phyloP scores from a whole-genome alignment of 2,888 invertebrate genomes.

The Lithophane socia region DNA sequence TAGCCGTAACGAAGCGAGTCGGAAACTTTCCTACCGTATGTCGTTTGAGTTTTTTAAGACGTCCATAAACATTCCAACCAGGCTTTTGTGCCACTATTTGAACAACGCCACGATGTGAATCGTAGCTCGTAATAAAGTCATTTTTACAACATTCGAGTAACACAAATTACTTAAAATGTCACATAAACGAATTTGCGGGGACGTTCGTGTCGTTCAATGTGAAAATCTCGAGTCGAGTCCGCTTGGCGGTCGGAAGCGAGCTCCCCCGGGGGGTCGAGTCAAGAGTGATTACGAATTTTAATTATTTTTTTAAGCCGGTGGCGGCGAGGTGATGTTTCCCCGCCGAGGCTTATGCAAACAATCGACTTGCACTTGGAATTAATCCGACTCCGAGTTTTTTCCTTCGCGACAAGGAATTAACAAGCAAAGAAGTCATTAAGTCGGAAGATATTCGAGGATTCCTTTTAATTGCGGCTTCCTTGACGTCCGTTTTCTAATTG shows the following conservation, averaged over 20 bases:
- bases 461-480: constrained; percentile 89
- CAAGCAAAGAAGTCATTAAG: constrained; percentile 91
- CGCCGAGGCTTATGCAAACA: constrained; percentile 90
- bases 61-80: constrained; percentile 84
- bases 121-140: constrained; percentile 81
- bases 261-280: constrained; percentile 85
- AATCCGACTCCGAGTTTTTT: constrained; percentile 88
- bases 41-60: constrained; percentile 84
- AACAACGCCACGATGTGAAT: constrained; percentile 75
- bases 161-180: constrained; percentile 77
- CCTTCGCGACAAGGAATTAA: constrained; percentile 90
- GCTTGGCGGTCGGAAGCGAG: constrained; percentile 80
- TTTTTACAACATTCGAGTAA: constrained; percentile 80
- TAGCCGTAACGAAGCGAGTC: constrained; percentile 83
- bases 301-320: constrained; percentile 91
- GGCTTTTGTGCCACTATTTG: constrained; percentile 82
- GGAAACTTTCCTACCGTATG: constrained; percentile 84
- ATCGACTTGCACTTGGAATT: constrained; percentile 90
- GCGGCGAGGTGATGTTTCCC: constrained; percentile 90
- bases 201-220: constrained; percentile 74
- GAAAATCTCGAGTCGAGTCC: constrained; percentile 68
- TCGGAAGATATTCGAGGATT: constrained; percentile 89
- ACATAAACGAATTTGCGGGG: constrained; percentile 78
- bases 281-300: constrained; percentile 91
- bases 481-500: constrained; percentile 88